phyloP scores from a whole-genome alignment of 2,888 invertebrate genomes.

The Leuctra nigra region DNA sequence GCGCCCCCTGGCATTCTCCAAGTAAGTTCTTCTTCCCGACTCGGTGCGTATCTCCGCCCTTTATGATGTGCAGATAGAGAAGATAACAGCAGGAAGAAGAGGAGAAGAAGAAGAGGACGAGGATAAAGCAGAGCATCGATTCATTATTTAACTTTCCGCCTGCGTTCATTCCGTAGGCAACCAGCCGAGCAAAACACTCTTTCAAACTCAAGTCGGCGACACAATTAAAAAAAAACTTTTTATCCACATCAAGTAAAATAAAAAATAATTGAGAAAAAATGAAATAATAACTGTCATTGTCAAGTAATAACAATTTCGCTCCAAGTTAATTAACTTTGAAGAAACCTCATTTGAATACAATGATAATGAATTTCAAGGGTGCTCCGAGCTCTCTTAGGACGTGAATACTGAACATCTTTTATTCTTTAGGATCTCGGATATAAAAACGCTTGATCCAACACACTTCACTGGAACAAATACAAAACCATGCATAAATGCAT shows the following conservation, averaged over 20 bases:
- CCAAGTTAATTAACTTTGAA: conserved; percentile 5
- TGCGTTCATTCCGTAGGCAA: neutral
- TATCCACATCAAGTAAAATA: neutral
- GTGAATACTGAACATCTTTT: too few relatives aligned
- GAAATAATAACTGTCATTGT: conserved; percentile 10
- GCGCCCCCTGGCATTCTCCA: conserved; percentile 2
- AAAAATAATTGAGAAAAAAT: conserved; percentile 2
- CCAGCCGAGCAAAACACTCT: neutral
- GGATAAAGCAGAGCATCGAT: conserved; percentile 10
- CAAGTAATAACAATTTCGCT: conserved; percentile 3
- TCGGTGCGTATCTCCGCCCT: neutral
- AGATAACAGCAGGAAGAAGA: conserved; percentile 1
- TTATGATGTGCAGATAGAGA: conserved; percentile 7
- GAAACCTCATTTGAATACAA: neutral
- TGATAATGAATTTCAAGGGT: neutral
- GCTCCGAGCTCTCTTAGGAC: too few relatives aligned
- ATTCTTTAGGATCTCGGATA: too few relatives aligned
- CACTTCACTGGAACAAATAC: too few relatives aligned
- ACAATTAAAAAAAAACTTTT: conserved; percentile 5
- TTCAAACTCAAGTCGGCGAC: neutral
- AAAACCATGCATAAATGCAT: too few relatives aligned
- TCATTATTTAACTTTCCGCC: conserved; percentile 14
- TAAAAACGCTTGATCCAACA: too few relatives aligned
- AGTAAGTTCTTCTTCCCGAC: conserved; percentile 10
- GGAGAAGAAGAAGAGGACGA: neutral